These are phyloP conservation scores for Selene dorsalis DNA, from an alignment of 2,797 vertebrate species.

Conservation along the genomic window DNA sequence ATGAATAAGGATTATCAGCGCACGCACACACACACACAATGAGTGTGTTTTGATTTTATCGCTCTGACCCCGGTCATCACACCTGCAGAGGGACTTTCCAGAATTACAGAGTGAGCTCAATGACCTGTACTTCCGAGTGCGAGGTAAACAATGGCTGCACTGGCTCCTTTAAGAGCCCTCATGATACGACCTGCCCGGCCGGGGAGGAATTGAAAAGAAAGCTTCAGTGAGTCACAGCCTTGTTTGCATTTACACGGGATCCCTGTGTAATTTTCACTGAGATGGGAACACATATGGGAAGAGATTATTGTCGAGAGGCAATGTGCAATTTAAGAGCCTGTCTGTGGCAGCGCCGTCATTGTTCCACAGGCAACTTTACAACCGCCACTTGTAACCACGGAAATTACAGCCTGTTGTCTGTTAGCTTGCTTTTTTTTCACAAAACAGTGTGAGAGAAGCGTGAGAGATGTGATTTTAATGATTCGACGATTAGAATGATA, in stretches of 20 bases:
- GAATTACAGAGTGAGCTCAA: conserved; percentile 62
- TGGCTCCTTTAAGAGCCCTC: conserved; percentile 63
- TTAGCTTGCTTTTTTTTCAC: not conserved
- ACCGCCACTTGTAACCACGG: not conserved
- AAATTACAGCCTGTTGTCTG: not conserved
- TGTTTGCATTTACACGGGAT: conserved; percentile 3
- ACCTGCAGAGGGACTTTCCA: conserved; percentile 57
- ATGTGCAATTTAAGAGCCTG: not conserved
- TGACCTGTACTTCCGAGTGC: conserved; percentile 53
- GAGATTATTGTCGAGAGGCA: not conserved
- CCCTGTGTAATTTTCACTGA: not conserved
- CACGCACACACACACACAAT: not conserved
- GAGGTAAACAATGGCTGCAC: conserved; percentile 71
- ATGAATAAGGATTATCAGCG: conserved; percentile 19
- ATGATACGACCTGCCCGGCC: conserved; percentile 66
- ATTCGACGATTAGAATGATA: not conserved
- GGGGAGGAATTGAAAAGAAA: conserved; percentile 2
- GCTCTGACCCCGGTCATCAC: not conserved
- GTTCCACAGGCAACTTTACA: not conserved
- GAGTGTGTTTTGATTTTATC: not conserved
- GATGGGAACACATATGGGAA: not conserved
- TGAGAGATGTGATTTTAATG: not conserved
- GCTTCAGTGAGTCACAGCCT: not conserved
- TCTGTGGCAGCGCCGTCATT: not conserved
- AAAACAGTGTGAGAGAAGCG: not conserved